Base-by-base conservation (phyloP, 1,140 invertebrate species). In the Drosophila seguyi region DNA sequence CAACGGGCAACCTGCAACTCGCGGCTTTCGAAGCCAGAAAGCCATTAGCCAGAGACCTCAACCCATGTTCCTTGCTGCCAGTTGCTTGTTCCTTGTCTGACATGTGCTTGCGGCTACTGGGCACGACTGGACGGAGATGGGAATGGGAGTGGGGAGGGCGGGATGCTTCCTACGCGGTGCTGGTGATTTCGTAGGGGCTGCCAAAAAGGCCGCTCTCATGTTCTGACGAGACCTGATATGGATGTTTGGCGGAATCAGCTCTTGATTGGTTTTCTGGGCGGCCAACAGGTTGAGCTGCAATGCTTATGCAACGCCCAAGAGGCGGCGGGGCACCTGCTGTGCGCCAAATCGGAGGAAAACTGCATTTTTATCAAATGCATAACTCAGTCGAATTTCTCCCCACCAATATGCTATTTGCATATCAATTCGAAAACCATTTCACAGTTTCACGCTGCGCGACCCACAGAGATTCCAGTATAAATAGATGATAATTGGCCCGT, bases 91-190 rank as follows among this genome's bases (percentile, higher is more conserved):
- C 50, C 69, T 45, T 79, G 82, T 71, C 85, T 75, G 75, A 86
- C 75, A 87, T 86, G 71, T 71, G 79, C 83, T 76, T 59, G 75
- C 72, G 83, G 83, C 83, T 87, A 87, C 83, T 83, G 83, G 83
- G 78, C 77, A 58, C 67, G 36, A 66, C 34, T 50, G 60, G 27
- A 14, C 16, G 39, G 3, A n/a, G 42, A 18, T 13, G 39, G 6
- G 31, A 6, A 14, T 16, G 18, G n/a, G 13, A n/a, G 16, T 31
- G 10, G 14, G 31, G 29, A n/a, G 42, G 41, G 25, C 18, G 20
- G 47, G 5, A 29, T 34, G 41, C 50, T 58, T 39, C 68, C 68
- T 72, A 72, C 66, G 52, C 52, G 58, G 53, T 38, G 36, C 29
- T 8, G 56, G 31, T 29, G 25, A 50, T 25, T 57, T 57, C 42